Percentiles rank a stretch among this genome's conserved stretches.
Conservation (phyloP, 1,140 invertebrate species). For the Doryteuthis pealeii region DNA sequence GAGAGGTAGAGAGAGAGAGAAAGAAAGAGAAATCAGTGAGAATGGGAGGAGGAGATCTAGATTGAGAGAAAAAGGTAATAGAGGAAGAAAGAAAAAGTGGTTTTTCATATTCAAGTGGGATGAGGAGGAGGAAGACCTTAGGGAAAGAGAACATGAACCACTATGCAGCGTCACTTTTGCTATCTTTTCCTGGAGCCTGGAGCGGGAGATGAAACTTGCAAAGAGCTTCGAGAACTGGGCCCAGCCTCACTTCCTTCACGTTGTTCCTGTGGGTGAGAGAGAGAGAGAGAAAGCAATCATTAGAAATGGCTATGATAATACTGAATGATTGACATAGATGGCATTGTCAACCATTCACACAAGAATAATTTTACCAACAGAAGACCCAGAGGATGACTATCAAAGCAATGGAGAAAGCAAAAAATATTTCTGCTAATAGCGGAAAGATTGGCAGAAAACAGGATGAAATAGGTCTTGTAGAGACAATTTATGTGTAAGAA, state of each 20-base stretch:
- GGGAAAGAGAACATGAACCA: not conserved
- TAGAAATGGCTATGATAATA: not conserved
- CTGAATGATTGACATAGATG: no score
- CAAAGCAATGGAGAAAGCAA: no score
- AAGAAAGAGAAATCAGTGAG: not conserved
- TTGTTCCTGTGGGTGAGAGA: not conserved
- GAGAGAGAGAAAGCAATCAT: not conserved
- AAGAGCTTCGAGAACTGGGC: not conserved
- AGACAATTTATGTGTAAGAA: no score
- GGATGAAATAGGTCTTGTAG: no score
- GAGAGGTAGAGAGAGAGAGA: constrained; percentile 19
- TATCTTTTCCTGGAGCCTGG: constrained; percentile 12
- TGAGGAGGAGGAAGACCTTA: not conserved
- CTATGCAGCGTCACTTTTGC: not conserved
- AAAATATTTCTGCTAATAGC: no score
- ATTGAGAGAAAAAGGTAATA: not conserved
- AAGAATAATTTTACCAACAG: no score
- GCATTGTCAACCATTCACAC: no score
- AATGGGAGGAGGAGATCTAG: not conserved
- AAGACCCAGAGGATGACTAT: no score
- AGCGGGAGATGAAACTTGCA: not conserved
- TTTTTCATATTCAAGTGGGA: not conserved
- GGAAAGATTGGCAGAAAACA: no score
- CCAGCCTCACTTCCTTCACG: constrained; percentile 7
- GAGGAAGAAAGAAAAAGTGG: not conserved